Percentiles rank a stretch among this genome's conserved stretches.
phyloP scores from a whole-genome alignment of 2,797 vertebrate genomes.

The Rachycentron canadum region DNA sequence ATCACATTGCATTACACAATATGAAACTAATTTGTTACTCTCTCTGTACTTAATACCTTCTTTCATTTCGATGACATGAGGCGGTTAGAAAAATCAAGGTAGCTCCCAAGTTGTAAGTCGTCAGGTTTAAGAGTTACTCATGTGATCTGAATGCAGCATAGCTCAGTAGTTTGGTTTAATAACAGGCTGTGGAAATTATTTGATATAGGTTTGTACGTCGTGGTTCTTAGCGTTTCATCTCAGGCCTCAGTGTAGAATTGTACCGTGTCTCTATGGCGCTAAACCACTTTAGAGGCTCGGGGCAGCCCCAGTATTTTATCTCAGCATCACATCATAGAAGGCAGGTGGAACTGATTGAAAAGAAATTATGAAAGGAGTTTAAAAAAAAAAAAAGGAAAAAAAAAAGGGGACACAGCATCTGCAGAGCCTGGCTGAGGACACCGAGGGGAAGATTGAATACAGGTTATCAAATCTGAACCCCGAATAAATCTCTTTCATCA shows the following conservation, averaged over 20 bases:
- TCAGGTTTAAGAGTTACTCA: background rate
- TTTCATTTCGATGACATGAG: background rate
- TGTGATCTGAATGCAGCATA: background rate
- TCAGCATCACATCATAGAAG: conserved; percentile 69
- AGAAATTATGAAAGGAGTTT: conserved; percentile 81
- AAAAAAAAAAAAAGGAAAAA: no score
- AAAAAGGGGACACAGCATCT: conserved; percentile 64
- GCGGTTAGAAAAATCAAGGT: background rate
- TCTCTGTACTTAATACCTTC: no score
- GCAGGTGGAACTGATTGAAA: conserved; percentile 84
- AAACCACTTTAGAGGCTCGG: conserved; percentile 68
- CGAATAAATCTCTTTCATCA: conserved; percentile 85
- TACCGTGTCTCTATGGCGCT: conserved; percentile 67
- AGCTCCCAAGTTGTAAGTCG: background rate
- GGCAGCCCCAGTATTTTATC: conserved; percentile 71
- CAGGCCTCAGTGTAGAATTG: conserved; percentile 48
- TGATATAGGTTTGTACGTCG: conserved; percentile 14
- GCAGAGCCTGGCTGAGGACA: conserved; percentile 69
- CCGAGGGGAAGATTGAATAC: conserved; percentile 73
- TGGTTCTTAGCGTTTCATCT: conserved; percentile 44
- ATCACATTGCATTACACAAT: background rate
- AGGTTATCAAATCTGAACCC: conserved; percentile 82
- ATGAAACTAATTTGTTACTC: background rate
- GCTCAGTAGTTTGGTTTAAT: conserved; percentile 1
- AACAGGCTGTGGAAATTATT: conserved; percentile 2